Evolutionary conservation across 2,113 vertebrate genomes (phyloP), one percentile per base, ranked within the genome.

Genomic region (Coregonus clupeaformis): DNA sequence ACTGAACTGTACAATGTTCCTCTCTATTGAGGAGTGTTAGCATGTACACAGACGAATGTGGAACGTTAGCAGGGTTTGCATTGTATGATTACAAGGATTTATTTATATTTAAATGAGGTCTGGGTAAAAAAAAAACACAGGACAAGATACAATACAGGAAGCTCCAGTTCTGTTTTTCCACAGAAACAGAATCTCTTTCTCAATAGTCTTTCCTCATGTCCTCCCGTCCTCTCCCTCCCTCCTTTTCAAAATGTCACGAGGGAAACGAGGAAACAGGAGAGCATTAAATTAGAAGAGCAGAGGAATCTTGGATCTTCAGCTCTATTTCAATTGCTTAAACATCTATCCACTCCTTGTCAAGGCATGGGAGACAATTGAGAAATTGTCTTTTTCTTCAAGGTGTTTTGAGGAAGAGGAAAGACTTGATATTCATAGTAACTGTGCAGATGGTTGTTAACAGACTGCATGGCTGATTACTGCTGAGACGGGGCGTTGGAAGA

Each of bases 391-490:
- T 52, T 52, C 49, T 52, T 18, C 49, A 52, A 52, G 12, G 16
- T 5, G 16, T 14, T 52, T 52, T 52, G 49, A 52, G 49, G 49
- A 52, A 52, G 14, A 14, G 47, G 3, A 49, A 49, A 49, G 1
- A 16, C 36, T 4, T 49, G 47, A 16, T 11, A 49, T 49, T 49
- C 9, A 42, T 16, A 55, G 52, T 20, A 22, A 30, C 25, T 74
- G 14, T 71, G 24, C 3, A 72, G 32, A 12, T 11, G 64, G 52
- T 52, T 16, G 65, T 62, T 65, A 42, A 67, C 47, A 30, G n/a
- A 29, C 36, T 72, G 60, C 32, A 25, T 45, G 55, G 30, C 16
- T 62, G 24, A 42, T 63, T 47, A 52, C 62, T 30, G 76, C 71
- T 60, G 49, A 59, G 11, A 42, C 49, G 24, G 9, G 36, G 36